Evolutionary conservation across 2,797 vertebrate species (phyloP).

Genomic region (Scomberomorus guttatus): DNA sequence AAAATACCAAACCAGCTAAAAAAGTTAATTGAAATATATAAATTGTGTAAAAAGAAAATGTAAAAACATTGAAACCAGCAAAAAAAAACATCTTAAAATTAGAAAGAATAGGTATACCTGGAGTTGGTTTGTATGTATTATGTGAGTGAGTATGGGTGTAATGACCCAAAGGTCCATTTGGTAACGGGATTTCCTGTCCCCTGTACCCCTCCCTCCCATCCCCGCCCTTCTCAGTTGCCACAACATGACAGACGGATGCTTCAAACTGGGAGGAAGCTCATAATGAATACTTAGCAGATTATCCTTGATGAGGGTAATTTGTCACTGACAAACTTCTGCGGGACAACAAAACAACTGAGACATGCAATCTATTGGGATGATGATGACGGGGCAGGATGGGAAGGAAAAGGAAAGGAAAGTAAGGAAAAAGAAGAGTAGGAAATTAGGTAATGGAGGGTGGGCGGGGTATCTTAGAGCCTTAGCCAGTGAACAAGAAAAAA

Average conservation of each 20-base stretch:
- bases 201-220: neutral
- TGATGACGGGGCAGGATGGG: conserved; percentile 23
- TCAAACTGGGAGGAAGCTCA: conserved; percentile 45
- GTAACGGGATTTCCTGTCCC: conserved; percentile 27
- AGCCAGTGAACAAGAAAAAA: no score
- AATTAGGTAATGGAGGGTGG: neutral
- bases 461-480: no score
- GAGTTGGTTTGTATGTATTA: neutral
- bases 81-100: no score
- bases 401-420: conserved; percentile 2
- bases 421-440: conserved; percentile 9
- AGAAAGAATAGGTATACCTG: neutral
- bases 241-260: conserved; percentile 32
- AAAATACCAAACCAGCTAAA: no score
- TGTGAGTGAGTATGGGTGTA: neutral
- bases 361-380: conserved; percentile 29
- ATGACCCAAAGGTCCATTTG: neutral
- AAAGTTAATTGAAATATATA: neutral
- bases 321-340: conserved; percentile 56
- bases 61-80: neutral
- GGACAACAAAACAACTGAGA: conserved; percentile 47
- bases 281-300: conserved; percentile 63
- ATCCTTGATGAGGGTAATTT: conserved; percentile 65
- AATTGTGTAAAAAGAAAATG: neutral
- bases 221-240: conserved; percentile 5